Evolutionary conservation across 2,797 vertebrate genomes (phyloP).

Genomic region (Thalassophryne amazonica): DNA sequence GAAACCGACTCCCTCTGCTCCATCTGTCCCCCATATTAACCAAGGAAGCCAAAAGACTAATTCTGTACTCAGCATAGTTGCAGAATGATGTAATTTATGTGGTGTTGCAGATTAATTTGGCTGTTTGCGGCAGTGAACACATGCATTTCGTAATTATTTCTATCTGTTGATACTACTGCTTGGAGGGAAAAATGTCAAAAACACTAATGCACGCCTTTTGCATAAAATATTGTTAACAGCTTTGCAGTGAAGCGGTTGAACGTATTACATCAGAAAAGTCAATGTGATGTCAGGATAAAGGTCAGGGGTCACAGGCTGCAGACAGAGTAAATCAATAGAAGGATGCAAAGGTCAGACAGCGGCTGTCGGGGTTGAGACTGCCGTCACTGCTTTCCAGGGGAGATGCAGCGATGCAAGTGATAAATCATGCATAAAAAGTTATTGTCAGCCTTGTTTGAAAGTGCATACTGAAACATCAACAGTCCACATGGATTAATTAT

Average conservation of each 20-base stretch:
- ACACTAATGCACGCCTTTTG: not conserved
- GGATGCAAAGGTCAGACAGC: conserved; percentile 68
- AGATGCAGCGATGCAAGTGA: no score
- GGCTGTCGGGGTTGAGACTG: conserved; percentile 36
- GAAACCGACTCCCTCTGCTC: conserved; percentile 10
- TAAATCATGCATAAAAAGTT: not conserved
- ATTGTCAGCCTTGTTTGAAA: conserved; percentile 2
- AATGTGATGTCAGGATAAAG: conserved; percentile 44
- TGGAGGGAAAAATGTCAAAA: no score
- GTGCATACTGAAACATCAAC: not conserved
- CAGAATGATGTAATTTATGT: conserved; percentile 47
- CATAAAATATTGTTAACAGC: not conserved
- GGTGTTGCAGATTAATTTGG: no score
- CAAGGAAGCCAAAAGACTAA: conserved; percentile 23
- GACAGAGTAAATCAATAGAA: conserved; percentile 70
- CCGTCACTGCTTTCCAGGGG: conserved; percentile 63
- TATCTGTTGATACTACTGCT: no score
- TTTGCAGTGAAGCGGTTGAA: conserved; percentile 26
- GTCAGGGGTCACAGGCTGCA: conserved; percentile 67
- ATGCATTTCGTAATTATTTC: no score
- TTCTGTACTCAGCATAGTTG: conserved; percentile 33
- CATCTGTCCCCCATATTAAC: conserved; percentile 29
- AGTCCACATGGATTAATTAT: conserved; percentile 53
- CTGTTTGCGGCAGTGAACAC: no score
- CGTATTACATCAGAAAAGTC: conserved; percentile 57